Evolutionary conservation across 23 tunicate genomes (phyloP), one percentile per base, ranked within the genome.

Genomic region (Oikopleura dioica): DNA sequence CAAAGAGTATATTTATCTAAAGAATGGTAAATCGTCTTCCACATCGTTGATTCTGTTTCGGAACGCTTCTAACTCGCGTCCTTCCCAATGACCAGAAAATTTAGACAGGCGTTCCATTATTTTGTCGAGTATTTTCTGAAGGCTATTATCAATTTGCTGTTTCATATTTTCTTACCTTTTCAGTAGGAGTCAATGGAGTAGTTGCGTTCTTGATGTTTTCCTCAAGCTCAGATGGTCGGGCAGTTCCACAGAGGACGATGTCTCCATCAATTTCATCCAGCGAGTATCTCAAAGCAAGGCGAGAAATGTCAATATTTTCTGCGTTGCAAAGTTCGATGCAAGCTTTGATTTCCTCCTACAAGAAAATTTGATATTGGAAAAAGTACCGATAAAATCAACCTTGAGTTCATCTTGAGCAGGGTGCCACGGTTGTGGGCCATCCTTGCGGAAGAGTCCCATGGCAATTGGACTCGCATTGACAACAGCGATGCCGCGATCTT

Each of bases 401-500:
- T 63, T 63, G 16, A 63, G 72, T 2, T 76, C 51, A 24, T 75
- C 78, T 1, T 76, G 38, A 9, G 89, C 95, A 28, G 95, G 95
- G 76, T 88, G 95, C 95, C 95, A 88, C 1, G 78, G 33, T 9
- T 82, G 38, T 9, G 95, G 85, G 0, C 95, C 95, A 23, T 82
- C 72, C 2, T 80, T 68, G 36, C 89, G 79, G 0, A 88, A 79
- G 9, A 88, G 69, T 0, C 95, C 95, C 95, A 88, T 88, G 0
- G 88, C 86, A 36, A 88, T 28, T 23, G 81, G 79, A 26, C 89
- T 84, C 2, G 82, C 95, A 76, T 88, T 88, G 37, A 88, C 84
- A 1, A 88, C 79, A 0, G 89, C 95, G 30, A 88, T 38, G 9
- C 89, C 95, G 59, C 67, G 75, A 36, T 28, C 33, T 12, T 31